These are phyloP conservation scores for Dreissena polymorpha DNA, from an alignment of 1,140 invertebrate genomes.

Conservation along the genomic window DNA sequence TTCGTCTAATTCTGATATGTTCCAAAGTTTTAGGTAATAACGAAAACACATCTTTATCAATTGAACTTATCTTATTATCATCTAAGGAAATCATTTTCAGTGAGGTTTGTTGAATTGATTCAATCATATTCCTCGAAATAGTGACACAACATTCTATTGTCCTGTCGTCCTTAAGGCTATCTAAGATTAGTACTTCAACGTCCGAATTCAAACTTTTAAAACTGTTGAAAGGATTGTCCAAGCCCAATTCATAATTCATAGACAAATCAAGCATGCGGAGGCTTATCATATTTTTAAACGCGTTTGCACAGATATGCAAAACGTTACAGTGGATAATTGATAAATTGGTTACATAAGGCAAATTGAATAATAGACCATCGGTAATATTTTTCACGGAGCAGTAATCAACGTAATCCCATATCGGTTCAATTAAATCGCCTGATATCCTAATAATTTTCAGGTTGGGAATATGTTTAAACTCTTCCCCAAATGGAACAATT, in stretches of 20 bases:
- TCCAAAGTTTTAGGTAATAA: background rate
- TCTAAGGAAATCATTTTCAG: conserved; percentile 14
- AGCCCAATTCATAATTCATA: too few species aligned
- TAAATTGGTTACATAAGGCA: background rate
- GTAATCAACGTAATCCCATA: conserved; percentile 9
- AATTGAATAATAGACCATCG: background rate
- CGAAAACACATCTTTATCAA: background rate
- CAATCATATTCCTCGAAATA: too few species aligned
- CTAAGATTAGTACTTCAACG: too few species aligned
- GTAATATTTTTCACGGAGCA: background rate
- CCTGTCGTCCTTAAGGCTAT: background rate
- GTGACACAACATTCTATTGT: background rate
- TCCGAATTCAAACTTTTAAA: conserved; percentile 10
- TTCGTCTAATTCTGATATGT: background rate
- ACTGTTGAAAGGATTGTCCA: too few species aligned
- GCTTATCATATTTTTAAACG: background rate
- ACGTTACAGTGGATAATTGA: conserved; percentile 11
- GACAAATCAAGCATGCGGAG: conserved; percentile 25
- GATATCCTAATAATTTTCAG: conserved; percentile 14
- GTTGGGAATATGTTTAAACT: background rate
- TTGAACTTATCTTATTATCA: background rate
- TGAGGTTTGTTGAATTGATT: background rate
- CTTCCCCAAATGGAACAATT: conserved; percentile 2
- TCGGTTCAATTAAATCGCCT: background rate
- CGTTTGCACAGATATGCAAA: background rate